Base-by-base conservation (phyloP, 37 sponge, comb jelly and placozoan genomes). In the Ephydatia muelleri region DNA sequence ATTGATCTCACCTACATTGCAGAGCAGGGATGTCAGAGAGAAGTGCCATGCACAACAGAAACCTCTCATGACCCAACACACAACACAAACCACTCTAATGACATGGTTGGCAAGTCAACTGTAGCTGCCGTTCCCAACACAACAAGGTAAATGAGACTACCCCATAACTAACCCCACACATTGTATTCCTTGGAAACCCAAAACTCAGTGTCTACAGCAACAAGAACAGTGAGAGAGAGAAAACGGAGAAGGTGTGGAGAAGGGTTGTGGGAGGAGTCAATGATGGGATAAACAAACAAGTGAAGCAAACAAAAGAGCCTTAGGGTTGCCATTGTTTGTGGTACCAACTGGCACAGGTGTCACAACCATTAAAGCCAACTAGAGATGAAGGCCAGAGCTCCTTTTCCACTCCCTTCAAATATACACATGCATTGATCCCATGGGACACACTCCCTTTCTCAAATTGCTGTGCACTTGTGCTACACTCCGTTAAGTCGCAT, bases 91-190 rank as follows among this genome's bases (percentile, higher is more conserved):
- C 57, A 16, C 9, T 57, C 57, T 16, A 57, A 57, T 11, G 57
- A 57, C 57, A 57, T 57, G 57, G 57, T 57, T 57, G 57, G 57
- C 57, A 57, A 57, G 57, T 57, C 57, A 57, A 57, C 57, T 57
- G 57, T 57, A 57, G 57, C 16, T 57, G 57, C 16, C 16, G 19
- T 57, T 57, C 57, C 6, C 57, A 57, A 57, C 57, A 5, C 16
- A n/a, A 57, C 47, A 43, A 43, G 47, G 47, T 57, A 57, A 57
- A 57, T 14, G 57, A 57, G 57, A 5, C 16, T 4, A 11, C 4
- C 57, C 19, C 57, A 57, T 57, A 57, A 57, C 57, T 16, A 57
- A 57, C 57, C 9, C 57, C 57, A 13, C 57, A 16, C 19, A 21
- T 57, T 1, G 16, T 57, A 19, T 57, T 16, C 43, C 43, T 16